A percentile compares a stretch with the other conserved stretches of the same genome.
These are phyloP conservation scores for Entelurus aequoreus DNA, from an alignment of 2,113 vertebrate genomes.

Conservation along the genomic window DNA sequence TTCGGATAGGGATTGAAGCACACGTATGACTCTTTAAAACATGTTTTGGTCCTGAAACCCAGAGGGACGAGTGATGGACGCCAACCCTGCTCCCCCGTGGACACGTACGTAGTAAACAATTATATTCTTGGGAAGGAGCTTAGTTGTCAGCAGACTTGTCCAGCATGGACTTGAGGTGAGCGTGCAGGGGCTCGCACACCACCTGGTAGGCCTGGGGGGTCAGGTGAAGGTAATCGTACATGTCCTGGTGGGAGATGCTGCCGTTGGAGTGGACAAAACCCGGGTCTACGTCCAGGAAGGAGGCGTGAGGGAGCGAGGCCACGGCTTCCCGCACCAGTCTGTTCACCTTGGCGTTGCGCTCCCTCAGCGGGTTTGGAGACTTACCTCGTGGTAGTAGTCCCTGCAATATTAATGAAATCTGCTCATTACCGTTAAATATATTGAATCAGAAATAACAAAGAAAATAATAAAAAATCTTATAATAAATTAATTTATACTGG, in stretches of 20 bases:
- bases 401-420: slow-evolving; percentile 46
- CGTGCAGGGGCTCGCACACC: slow-evolving; percentile 78
- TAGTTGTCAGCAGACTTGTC: slow-evolving; percentile 66
- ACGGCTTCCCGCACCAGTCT: slow-evolving; percentile 70
- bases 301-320: slow-evolving; percentile 67
- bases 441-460: too few species aligned
- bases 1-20: background rate
- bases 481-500: too few species aligned
- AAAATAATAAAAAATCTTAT: too few species aligned
- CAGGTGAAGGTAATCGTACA: slow-evolving; percentile 89
- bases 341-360: slow-evolving; percentile 77
- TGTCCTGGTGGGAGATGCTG: slow-evolving; percentile 85
- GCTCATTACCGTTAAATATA: too few species aligned
- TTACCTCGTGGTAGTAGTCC: slow-evolving; percentile 82
- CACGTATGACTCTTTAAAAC: background rate
- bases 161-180: slow-evolving; percentile 74
- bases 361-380: slow-evolving; percentile 78
- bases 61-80: background rate
- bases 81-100: background rate
- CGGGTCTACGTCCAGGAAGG: slow-evolving; percentile 78
- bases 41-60: background rate
- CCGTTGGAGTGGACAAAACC: slow-evolving; percentile 84
- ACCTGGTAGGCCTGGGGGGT: slow-evolving; percentile 79
- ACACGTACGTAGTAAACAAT: background rate
- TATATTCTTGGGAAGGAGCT: slow-evolving; percentile 15